phyloP scores from a whole-genome alignment of 2,888 invertebrate species.

The Panorpa germanica region DNA sequence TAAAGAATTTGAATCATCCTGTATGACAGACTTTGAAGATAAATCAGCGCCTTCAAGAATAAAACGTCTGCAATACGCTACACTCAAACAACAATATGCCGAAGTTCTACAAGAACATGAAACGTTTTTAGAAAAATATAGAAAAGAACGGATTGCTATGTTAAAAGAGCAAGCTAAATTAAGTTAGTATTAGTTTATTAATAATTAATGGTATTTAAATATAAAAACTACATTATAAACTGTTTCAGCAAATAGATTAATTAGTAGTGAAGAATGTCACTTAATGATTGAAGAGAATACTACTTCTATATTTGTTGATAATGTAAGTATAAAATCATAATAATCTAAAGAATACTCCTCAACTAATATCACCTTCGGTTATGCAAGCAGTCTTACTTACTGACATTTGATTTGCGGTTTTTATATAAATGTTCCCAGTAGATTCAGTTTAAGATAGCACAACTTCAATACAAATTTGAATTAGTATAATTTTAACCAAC shows the following conservation, averaged over 20 bases:
- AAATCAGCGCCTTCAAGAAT: constrained; percentile 22
- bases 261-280: constrained; percentile 29
- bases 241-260: constrained; percentile 24
- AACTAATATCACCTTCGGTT: too few relatives aligned
- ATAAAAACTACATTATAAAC: neutral
- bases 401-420: too few relatives aligned
- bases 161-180: constrained; percentile 35
- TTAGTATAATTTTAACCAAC: too few relatives aligned
- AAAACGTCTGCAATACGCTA: constrained; percentile 27
- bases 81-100: constrained; percentile 26
- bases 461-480: too few relatives aligned
- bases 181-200: too few relatives aligned
- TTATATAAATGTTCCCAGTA: too few relatives aligned
- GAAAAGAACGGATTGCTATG: constrained; percentile 29
- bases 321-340: constrained; percentile 20
- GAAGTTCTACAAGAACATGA: constrained; percentile 32
- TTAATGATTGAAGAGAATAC: constrained; percentile 25
- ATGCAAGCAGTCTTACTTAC: too few relatives aligned
- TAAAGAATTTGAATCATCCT: constrained; percentile 26
- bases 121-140: constrained; percentile 28
- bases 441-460: too few relatives aligned
- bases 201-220: too few relatives aligned
- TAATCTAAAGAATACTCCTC: constrained; percentile 1
- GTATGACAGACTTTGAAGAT: constrained; percentile 14
- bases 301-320: constrained; percentile 27